Evolutionary conservation across 2,888 invertebrate species (phyloP).

Genomic region (Cotesia congregata): DNA sequence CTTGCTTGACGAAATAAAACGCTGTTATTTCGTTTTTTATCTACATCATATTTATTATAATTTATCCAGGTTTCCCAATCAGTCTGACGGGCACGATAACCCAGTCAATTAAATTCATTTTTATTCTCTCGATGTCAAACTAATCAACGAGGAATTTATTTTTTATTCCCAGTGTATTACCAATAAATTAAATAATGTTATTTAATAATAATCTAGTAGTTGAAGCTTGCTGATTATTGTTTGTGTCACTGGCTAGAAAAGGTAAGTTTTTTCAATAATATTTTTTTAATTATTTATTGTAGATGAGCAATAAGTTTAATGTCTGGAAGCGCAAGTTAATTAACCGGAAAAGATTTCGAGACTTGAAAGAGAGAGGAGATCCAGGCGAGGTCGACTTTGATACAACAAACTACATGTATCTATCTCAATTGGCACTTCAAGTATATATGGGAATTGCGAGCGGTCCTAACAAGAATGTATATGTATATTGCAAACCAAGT

Average conservation of each 20-base stretch:
- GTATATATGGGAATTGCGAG: slow-evolving; percentile 30
- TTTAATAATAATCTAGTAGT: too few relatives aligned
- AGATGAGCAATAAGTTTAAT: neutral
- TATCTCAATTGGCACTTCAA: slow-evolving; percentile 22
- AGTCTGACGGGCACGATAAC: neutral
- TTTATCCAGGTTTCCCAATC: neutral
- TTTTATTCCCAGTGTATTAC: neutral
- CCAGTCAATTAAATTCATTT: neutral
- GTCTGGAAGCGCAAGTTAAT: neutral
- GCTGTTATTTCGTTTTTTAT: slow-evolving; percentile 18
- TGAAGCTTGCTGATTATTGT: too few relatives aligned
- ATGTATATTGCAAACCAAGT: neutral
- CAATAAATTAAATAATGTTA: too few relatives aligned
- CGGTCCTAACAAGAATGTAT: slow-evolving; percentile 44
- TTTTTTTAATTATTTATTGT: neutral
- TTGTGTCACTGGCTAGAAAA: too few relatives aligned
- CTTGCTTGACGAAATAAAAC: neutral
- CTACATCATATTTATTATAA: neutral
- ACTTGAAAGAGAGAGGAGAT: neutral
- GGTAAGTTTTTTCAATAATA: neutral
- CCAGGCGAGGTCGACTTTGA: slow-evolving; percentile 19
- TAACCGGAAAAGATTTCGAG: neutral
- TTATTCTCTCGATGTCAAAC: neutral
- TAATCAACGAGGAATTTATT: neutral
- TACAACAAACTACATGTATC: slow-evolving; percentile 7